Percentiles rank a stretch among this genome's conserved stretches.
phyloP scores from a whole-genome alignment of 2,113 vertebrate species.

The Potamarius usumacintae region DNA sequence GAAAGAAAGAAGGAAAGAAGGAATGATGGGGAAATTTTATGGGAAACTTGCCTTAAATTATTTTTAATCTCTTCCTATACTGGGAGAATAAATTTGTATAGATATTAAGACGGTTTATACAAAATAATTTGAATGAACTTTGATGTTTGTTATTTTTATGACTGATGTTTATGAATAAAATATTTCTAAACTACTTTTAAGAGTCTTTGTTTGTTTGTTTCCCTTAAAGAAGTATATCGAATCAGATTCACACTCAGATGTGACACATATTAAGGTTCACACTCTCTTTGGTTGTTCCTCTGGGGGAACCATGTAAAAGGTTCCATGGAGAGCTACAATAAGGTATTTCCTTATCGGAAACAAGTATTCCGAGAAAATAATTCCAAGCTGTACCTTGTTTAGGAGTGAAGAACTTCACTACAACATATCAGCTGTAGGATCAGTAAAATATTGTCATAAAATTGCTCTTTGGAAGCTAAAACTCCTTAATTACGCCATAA shows the following conservation, averaged over 20 bases:
- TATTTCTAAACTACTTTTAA: slow-evolving; percentile 56
- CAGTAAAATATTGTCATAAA: not conserved
- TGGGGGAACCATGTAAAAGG: not conserved
- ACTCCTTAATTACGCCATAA: not conserved
- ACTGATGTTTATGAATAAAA: slow-evolving; percentile 80
- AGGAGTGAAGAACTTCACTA: not conserved
- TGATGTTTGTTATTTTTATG: slow-evolving; percentile 84
- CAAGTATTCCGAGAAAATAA: not conserved
- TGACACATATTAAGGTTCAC: not conserved
- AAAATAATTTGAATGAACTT: slow-evolving; percentile 76
- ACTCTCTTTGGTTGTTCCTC: not conserved
- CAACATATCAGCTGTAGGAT: too few relatives aligned
- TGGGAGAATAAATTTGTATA: slow-evolving; percentile 74
- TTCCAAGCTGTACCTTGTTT: not conserved
- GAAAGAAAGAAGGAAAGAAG: too few relatives aligned
- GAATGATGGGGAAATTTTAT: slow-evolving; percentile 63
- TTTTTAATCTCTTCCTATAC: slow-evolving; percentile 71
- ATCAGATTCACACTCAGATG: too few relatives aligned
- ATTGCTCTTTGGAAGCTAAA: not conserved
- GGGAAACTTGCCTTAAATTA: slow-evolving; percentile 78
- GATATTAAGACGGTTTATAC: slow-evolving; percentile 75
- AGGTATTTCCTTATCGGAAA: not conserved
- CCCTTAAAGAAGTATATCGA: not conserved
- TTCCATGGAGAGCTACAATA: not conserved
- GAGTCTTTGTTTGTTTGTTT: not conserved